Evolutionary conservation across 2,888 invertebrate species (phyloP), one percentile per base, ranked within the genome.

Genomic region (Apamea anceps): DNA sequence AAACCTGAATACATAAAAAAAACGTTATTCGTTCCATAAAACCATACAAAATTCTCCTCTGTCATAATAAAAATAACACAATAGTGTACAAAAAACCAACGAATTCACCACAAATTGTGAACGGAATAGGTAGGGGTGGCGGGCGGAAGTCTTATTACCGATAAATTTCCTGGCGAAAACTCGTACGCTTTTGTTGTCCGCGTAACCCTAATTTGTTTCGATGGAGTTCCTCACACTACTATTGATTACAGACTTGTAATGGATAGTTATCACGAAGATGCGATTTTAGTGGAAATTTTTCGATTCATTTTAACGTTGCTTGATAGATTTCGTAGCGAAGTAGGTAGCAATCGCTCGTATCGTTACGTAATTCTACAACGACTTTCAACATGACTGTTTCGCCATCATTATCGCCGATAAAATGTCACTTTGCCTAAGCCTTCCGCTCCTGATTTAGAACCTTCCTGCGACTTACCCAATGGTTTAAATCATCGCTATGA

Each of bases 101-200:
- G 77, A 82, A 67, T 86, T 72, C 68, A 79, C 78, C 79, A 77
- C 78, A 86, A 89, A 88, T 88, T 87, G 87, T 86, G 71, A 81
- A 78, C 89, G 90, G 87, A 91, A 89, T 85, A 76, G 86, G 84
- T 77, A 76, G 82, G 88, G 86, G 85, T 87, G 92, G 90, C 89
- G 79, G 81, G 85, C 93, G 95, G 94, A 94, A 92, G 92, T 92
- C 90, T 90, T 91, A 90, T 91, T 90, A 92, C 91, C 92, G 92
- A 92, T 91, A 92, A 93, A 94, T 94, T 94, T 94, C 93, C 93
- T 89, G 91, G 86, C 85, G 85, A 93, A 93, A 92, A 87, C 85
- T 85, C 86, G 84, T 84, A 75, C 79, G 88, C 91, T 91, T 93
- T 93, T 93, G 92, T 94, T 88, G 88, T 88, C 73, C 82, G 84